Percentiles rank a stretch among this genome's conserved stretches.
These are phyloP conservation scores for Cynopterus brachyotis DNA, from an alignment of 2,113 vertebrate genomes.

Conservation along the genomic window DNA sequence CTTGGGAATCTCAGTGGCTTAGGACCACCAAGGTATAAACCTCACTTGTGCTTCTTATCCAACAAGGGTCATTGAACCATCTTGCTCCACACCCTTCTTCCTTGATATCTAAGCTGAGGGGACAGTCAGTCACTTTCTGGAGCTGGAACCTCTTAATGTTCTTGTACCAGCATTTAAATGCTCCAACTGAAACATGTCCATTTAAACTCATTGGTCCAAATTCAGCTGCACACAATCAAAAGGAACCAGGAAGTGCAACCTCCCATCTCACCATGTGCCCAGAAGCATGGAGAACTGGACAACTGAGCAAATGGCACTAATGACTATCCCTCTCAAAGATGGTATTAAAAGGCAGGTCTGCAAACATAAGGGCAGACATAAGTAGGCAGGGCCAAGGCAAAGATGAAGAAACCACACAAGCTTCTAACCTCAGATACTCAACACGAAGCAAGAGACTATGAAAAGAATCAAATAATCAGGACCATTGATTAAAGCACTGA, in stretches of 20 bases:
- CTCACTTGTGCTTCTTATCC: not conserved
- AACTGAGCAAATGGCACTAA: not conserved
- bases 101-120: not conserved
- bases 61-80: fast-evolving
- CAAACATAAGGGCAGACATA: not conserved
- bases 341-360: not conserved
- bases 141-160: not conserved
- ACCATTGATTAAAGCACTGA: not conserved
- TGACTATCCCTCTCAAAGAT: not conserved
- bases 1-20: not conserved
- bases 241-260: not conserved
- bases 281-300: not conserved
- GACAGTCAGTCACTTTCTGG: not conserved
- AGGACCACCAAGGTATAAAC: too few relatives aligned
- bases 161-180: not conserved
- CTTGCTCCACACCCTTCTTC: not conserved
- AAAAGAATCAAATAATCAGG: not conserved
- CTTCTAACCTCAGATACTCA: not conserved
- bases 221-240: not conserved
- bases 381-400: not conserved
- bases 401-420: not conserved
- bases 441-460: not conserved
- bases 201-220: not conserved
- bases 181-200: not conserved
- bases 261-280: fast-evolving